Evolutionary conservation across 1,140 invertebrate genomes (phyloP).

Genomic region (Proales similis): DNA sequence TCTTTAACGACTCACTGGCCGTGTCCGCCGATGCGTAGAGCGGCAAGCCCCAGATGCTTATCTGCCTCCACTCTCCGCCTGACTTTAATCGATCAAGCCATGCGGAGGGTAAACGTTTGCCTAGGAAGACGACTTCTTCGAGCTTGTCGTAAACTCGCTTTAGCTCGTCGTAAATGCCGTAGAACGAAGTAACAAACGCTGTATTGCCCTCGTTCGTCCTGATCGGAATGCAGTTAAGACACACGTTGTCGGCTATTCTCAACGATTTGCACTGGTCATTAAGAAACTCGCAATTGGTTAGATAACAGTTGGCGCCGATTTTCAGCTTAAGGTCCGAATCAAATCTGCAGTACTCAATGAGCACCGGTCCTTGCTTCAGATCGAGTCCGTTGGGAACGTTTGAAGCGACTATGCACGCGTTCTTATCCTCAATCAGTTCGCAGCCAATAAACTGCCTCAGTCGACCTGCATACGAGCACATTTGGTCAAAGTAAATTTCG

Average conservation of each 20-base stretch:
- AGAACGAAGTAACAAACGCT: slow-evolving; percentile 17
- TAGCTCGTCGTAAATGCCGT: slow-evolving; percentile 12
- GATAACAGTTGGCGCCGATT: neutral
- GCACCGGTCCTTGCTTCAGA: neutral
- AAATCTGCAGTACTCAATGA: slow-evolving; percentile 16
- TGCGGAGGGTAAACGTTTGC: no score
- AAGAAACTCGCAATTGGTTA: slow-evolving; percentile 22
- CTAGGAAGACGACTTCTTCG: neutral
- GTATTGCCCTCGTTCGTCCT: neutral
- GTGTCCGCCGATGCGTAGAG: slow-evolving; percentile 5
- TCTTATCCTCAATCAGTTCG: neutral
- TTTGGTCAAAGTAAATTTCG: slow-evolving; percentile 46
- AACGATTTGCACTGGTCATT: neutral
- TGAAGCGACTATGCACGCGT: neutral
- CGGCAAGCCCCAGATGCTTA: slow-evolving; percentile 19
- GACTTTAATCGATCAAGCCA: neutral
- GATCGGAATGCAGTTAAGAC: slow-evolving; percentile 4
- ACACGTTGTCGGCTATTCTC: neutral
- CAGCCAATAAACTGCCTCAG: slow-evolving; percentile 4
- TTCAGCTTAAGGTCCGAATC: neutral
- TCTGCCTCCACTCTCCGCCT: neutral
- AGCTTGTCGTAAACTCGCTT: neutral
- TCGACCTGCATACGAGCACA: slow-evolving; percentile 42
- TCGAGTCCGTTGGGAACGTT: neutral
- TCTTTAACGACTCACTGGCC: slow-evolving; percentile 6